phyloP scores from a whole-genome alignment of 2,888 invertebrate genomes.

The Trachelus iudaicus region DNA sequence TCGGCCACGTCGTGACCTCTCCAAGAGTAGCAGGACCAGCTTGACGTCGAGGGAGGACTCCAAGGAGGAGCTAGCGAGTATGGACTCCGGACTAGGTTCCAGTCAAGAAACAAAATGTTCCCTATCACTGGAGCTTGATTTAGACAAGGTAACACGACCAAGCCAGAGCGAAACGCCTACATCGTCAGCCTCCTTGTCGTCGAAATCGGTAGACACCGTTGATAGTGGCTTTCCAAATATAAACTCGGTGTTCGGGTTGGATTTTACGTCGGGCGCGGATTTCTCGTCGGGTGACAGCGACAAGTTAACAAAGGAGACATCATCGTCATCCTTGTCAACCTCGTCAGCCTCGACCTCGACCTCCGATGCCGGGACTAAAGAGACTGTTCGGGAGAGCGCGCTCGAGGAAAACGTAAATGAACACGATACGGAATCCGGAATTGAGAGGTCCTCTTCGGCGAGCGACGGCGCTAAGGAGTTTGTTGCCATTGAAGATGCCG shows the following conservation, averaged over 20 bases:
- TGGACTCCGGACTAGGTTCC: constrained; percentile 64
- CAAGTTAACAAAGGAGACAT: constrained; percentile 10
- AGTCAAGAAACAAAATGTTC: constrained; percentile 55
- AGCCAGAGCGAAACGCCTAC: neutral
- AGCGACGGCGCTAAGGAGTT: constrained; percentile 13
- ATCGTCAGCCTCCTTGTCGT: constrained; percentile 2
- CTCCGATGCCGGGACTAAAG: neutral
- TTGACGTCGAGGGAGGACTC: constrained; percentile 2
- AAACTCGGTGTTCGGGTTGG: constrained; percentile 64
- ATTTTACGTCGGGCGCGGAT: neutral
- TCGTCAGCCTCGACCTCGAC: neutral
- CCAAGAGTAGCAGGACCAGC: constrained; percentile 8
- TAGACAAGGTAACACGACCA: neutral
- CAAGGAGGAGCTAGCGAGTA: constrained; percentile 29
- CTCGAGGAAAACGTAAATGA: neutral
- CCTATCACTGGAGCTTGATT: constrained; percentile 14
- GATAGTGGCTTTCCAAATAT: constrained; percentile 13
- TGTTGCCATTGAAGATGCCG: neutral
- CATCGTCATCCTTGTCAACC: neutral
- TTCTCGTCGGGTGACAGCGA: constrained; percentile 25
- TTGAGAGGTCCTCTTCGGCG: neutral
- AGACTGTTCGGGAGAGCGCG: neutral
- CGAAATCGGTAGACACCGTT: constrained; percentile 12
- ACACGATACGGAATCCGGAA: neutral
- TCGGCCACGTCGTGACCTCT: constrained; percentile 22